phyloP scores from a whole-genome alignment of 1,140 invertebrate species.

The Drosophila nigromelanica region DNA sequence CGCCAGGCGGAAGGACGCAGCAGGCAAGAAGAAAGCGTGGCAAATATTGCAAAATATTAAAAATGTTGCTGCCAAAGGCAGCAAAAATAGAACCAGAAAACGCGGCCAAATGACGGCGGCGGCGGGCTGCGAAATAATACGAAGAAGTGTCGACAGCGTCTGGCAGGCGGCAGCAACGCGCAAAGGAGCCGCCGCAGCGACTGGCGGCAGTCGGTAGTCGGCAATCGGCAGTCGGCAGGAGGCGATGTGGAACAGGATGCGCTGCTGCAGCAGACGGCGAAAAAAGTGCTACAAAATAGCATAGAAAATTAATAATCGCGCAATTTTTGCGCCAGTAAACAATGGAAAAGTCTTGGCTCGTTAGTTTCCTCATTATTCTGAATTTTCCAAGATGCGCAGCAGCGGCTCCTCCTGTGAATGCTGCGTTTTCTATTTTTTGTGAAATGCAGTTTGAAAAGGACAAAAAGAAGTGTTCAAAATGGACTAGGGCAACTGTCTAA shows the following conservation, averaged over 20 bases:
- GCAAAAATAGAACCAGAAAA: conserved; percentile 27
- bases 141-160: conserved; percentile 43
- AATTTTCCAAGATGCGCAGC: conserved; percentile 57
- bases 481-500: conserved; percentile 51
- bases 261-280: conserved; percentile 26
- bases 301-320: conserved; percentile 83
- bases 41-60: conserved; percentile 74
- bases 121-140: conserved; percentile 32
- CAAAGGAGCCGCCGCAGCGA: conserved; percentile 4
- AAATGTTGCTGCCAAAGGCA: conserved; percentile 56
- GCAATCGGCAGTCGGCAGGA: conserved; percentile 16
- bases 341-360: conserved; percentile 81
- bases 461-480: conserved; percentile 27
- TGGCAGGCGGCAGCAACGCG: conserved; percentile 23
- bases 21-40: conserved; percentile 52
- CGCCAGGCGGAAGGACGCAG: conserved; percentile 18
- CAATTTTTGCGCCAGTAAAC: conserved; percentile 81
- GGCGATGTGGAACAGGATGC: conserved; percentile 11
- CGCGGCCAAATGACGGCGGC: conserved; percentile 26
- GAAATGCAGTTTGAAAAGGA: conserved; percentile 53
- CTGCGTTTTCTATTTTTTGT: conserved; percentile 43
- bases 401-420: conserved; percentile 22
- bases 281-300: conserved; percentile 74
- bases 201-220: conserved; percentile 9
- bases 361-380: conserved; percentile 82